Base-by-base conservation (phyloP, 2,113 vertebrate genomes). In the Clarias macrocephalus region DNA sequence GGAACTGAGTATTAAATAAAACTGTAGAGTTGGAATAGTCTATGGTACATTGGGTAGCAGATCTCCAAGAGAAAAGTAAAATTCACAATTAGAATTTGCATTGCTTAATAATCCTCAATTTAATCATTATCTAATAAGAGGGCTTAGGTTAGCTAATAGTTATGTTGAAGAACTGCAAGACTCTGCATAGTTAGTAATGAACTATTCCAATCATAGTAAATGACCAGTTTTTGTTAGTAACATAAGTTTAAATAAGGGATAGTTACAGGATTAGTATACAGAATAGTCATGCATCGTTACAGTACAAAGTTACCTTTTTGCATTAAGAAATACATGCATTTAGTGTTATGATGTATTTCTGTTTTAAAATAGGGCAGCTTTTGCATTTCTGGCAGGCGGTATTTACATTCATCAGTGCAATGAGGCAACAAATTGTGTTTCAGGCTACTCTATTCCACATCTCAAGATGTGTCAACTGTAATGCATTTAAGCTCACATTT, bases 371-470 rank as follows among this genome's bases (percentile, higher is more conserved):
- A 28, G 62, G 19, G 62, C 23, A 63, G 16, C 57, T 59, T 19
- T 59, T 59, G 57, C 57, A 59, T 18, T 18, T 59, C 16, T 16
- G 57, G 57, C 57, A 18, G 12, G 12, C 25, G 28, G 10, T 28
- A 13, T 28, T 63, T 68, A n/a, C 15, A 28, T 68, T 68, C 21
- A 68, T 68, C 65, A 12, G n/a, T 30, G 91, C 83, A 25, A 9
- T 63, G 19, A 25, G 62, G 25, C 65, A 66, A n/a, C 63, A 66
- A 66, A n/a, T 66, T 66, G 3, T 66, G 3, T 11, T 66, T 66
- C 25, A n/a, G 63, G 10, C n/a, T 66, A 28, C 12, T 66, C 3
- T 28, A 28, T 5, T 30, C 0, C 25, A 28, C n/a, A 66, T 66
- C n/a, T 13, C 11, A 66, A n/a, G 3, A 4, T 28, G 12, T 28